Evolutionary conservation across 2,797 vertebrate genomes (phyloP).

Genomic region (Coluber constrictor): DNA sequence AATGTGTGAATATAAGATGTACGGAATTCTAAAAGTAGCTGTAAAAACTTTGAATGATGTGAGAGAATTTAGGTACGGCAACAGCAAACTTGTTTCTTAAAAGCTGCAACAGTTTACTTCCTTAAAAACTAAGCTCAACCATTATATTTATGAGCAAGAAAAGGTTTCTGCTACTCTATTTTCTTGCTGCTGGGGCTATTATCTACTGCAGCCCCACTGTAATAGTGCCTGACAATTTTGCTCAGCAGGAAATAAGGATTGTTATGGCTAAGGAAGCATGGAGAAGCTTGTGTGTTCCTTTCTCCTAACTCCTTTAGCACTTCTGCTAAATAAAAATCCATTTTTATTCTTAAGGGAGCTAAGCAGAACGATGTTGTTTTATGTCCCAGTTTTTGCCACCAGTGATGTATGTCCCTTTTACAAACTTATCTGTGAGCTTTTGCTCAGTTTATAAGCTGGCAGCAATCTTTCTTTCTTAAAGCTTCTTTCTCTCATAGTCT

Average conservation of each 20-base stretch:
- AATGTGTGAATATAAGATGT: not conserved
- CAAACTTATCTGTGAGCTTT: conserved; percentile 98
- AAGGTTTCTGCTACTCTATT: conserved; percentile 10
- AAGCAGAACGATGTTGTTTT: conserved; percentile 71
- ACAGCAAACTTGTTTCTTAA: not conserved
- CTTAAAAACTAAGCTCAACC: not conserved
- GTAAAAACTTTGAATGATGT: conserved; percentile 7
- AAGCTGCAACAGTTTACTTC: not conserved
- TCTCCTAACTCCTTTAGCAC: conserved; percentile 54
- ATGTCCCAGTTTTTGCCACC: conserved; percentile 73
- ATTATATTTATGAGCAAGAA: not conserved
- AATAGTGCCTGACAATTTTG: conserved; percentile 25
- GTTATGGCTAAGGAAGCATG: conserved; percentile 54
- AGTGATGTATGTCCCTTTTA: conserved; percentile 93
- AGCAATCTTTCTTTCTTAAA: conserved; percentile 96
- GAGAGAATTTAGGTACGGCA: not conserved
- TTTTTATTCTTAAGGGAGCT: conserved; percentile 73
- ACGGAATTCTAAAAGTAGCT: conserved; percentile 1
- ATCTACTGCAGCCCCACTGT: conserved; percentile 20
- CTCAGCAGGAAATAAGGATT: conserved; percentile 45
- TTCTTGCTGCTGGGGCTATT: conserved; percentile 4
- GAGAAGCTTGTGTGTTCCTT: conserved; percentile 53
- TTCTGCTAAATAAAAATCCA: conserved; percentile 78
- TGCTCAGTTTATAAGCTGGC: conserved; percentile 98
- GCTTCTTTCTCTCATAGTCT: conserved; percentile 97